Evolutionary conservation across 2,888 invertebrate genomes (phyloP), one percentile per base, ranked within the genome.

Genomic region (Caenorhabditis sp.): DNA sequence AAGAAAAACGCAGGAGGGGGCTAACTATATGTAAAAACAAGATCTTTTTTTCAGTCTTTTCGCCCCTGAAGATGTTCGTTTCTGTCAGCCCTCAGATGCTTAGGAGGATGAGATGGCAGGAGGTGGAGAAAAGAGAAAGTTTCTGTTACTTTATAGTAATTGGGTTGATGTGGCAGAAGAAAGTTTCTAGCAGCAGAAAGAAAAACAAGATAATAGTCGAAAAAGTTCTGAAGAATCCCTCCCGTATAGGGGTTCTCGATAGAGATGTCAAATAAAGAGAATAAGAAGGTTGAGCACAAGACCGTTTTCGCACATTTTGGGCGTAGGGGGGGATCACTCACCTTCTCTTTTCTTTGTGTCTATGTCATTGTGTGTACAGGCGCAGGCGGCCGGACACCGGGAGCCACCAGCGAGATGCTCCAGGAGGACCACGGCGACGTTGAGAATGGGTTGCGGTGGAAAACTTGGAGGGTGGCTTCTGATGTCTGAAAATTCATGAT

Each of bases 131-230:
- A 64, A 54, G 75, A 44, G 75, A 75, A 75, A 75, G 75, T 75
- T 76, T 76, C 76, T 68, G 76, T 76, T 76, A 76, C 76, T 76
- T 76, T 76, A 76, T 69, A 76, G 76, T 76, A 76, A 76, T 76
- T 76, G 76, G 68, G 76, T 76, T 76, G 76, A 76, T 76, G 76
- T 76, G 69, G 76, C 76, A 76, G 59, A 69, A 76, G 73, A 73
- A 61, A 61, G 68, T 49, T 72, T 44, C 44, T 58, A 31, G n/a
- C 14, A 54, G 16, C 14, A 54, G 16, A 51, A 68, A 31, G 38
- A 38, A 41, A 22, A 61, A 61, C 22, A 38, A 61, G 61, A 61
- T 19, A n/a, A n/a, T n/a, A 58, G 14, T 28, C 47, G 7, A 38
- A n/a, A 35, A 63, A 26, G 26, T 61, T 22, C 38, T 19, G n/a